Evolutionary conservation across 2,888 invertebrate genomes (phyloP), one percentile per base, ranked within the genome.

Genomic region (Drosophila quinaria): DNA sequence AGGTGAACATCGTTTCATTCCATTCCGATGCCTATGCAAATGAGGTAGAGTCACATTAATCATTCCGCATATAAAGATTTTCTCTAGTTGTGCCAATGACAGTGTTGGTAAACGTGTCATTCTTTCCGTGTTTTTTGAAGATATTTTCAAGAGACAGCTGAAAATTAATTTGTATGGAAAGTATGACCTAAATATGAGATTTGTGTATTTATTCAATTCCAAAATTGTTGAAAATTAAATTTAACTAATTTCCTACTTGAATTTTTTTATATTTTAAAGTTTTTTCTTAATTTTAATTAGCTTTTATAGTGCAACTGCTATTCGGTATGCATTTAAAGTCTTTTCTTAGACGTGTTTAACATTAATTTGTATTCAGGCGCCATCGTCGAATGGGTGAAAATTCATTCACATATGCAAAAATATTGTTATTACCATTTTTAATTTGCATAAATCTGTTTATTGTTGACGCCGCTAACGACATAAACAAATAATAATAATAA

Each of bases 371-470:
- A 80, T 70, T 55, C 76, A 55, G 71, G 81, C 76, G 81, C 77
- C 71, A 56, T 49, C 41, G 42, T 49, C 41, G 42, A 35, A 13
- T 39, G n/a, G 13, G 58, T 72, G 54, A 81, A 78, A 77, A 77
- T 67, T 67, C 54, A 71, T 80, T 80, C 72, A 71, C 17, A 64
- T 67, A 37, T 60, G 74, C 65, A 59, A 65, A 74, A 49, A 51
- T 37, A 51, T 37, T 59, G 51, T 70, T 70, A 60, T 56, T 80
- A 41, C 51, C 39, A 31, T 55, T 55, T 66, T 31, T 41, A 66
- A 78, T 78, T 78, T 81, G 78, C 81, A 78, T 78, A 78, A 78
- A 61, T 72, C 60, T 65, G 64, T 58, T 72, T 58, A 62, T 78
- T 81, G 73, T 80, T 67, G 71, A 55, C 59, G 62, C 50, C 60